Base-by-base conservation (phyloP, 2,888 invertebrate species). In the Augochlorella aurata region DNA sequence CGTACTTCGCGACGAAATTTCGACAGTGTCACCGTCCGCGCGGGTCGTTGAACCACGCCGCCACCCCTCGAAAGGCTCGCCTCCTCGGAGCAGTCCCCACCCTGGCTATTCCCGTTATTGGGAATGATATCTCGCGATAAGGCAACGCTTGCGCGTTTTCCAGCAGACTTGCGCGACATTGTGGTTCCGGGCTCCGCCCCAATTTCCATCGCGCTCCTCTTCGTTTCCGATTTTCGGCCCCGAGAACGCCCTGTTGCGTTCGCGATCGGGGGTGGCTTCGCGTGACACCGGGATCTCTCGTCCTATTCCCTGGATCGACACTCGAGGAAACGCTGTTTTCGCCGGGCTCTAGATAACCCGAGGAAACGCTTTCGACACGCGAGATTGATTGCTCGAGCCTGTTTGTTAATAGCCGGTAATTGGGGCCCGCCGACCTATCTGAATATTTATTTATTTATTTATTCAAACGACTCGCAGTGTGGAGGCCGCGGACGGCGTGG, bases 381-480 rank as follows among this genome's bases (percentile, higher is more conserved):
- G 67, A 77, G 79, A 77, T 79, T 77, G 77, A 72, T 79, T 77
- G 77, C 77, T 77, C 79, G 71, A 72, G 77, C 77, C 67, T 52
- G 71, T 45, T 29, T 54, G 71, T 72, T 79, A 79, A 77, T 79
- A 61, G 71, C 38, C 52, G 67, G 67, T 77, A 79, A 79, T 79
- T 79, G 72, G 71, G 77, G 61, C 67, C 54, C 52, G 77, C 50
- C 70, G 70, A 70, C 58, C 45, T 70, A 47, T 66, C 76, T 44
- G 63, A 76, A 76, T 79, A 79, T 79, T 79, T 79, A 70, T 76
- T 71, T 76, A 66, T 76, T 79, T 76, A 58, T 76, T 76, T 76
- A 70, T 70, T 66, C 45, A 54, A 54, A 50, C 38, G 38, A 38
- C 38, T 38, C 38, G 38, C 38, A 5, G 5, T 5, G 38, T 5